phyloP scores from a whole-genome alignment of 2,113 vertebrate species.

The Orientallactaga bullata region DNA sequence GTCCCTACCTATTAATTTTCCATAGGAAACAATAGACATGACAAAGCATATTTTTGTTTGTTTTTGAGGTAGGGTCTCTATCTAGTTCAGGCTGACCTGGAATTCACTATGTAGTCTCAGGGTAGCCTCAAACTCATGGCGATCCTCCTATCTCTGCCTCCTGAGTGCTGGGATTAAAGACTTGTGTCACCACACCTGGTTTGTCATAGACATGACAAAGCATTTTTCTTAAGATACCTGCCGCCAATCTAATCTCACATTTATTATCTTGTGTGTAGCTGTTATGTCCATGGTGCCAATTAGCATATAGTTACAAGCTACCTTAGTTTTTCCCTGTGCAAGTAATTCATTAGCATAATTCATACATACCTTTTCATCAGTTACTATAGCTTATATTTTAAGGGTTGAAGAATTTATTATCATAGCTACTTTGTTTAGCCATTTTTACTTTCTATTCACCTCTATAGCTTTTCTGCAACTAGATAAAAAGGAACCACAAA shows the following conservation, averaged over 20 bases:
- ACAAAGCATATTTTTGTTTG: background rate
- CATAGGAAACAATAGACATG: background rate
- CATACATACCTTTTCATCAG: background rate
- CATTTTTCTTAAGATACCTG: background rate
- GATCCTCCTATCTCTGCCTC: too few relatives aligned
- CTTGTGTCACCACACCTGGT: too few relatives aligned
- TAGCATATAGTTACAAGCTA: background rate
- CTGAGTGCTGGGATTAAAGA: too few relatives aligned
- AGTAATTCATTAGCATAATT: background rate
- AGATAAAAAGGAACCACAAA: slow-evolving; percentile 87
- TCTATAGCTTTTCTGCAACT: slow-evolving; percentile 90
- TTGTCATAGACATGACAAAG: background rate
- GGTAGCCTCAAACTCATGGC: too few relatives aligned
- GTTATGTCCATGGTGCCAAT: slow-evolving; percentile 24
- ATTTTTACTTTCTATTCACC: slow-evolving; percentile 53
- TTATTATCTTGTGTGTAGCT: background rate
- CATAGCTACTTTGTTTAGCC: slow-evolving; percentile 24
- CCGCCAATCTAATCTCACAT: background rate
- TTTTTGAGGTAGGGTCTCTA: too few relatives aligned
- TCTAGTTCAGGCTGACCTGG: too few relatives aligned
- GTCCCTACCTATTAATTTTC: slow-evolving; percentile 22
- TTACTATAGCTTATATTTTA: slow-evolving; percentile 34
- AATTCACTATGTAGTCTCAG: too few relatives aligned
- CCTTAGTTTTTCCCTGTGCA: background rate
- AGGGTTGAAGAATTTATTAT: background rate